Conservation (phyloP, 1,140 invertebrate genomes). For the Dendrolimus kikuchii region DNA sequence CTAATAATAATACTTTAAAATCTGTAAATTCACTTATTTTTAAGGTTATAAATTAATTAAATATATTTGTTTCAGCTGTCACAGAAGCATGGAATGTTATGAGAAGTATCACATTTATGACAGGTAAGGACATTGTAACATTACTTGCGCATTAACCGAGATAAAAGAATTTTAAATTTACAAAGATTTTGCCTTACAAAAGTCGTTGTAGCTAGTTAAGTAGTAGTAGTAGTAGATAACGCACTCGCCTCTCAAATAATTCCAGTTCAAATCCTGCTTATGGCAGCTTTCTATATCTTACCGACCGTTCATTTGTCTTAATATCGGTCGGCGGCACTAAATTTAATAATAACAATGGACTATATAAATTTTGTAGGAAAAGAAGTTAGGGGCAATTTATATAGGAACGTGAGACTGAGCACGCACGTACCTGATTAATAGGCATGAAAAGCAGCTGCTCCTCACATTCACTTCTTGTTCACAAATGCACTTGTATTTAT, state of each 20-base stretch:
- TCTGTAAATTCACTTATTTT: constrained; percentile 3
- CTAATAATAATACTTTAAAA: not conserved
- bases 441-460: too few relatives aligned
- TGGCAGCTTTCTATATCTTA: not conserved
- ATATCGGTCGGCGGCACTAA: not conserved
- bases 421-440: too few relatives aligned
- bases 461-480: too few relatives aligned
- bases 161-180: too few relatives aligned
- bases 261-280: not conserved
- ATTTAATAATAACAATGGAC: not conserved
- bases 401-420: too few relatives aligned
- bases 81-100: constrained; percentile 24
- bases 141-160: not conserved
- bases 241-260: not conserved
- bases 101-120: constrained; percentile 14
- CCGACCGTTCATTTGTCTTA: not conserved
- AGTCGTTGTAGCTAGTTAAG: not conserved
- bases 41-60: not conserved
- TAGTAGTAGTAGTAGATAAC: not conserved
- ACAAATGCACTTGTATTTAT: too few relatives aligned
- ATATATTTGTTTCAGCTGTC: constrained; percentile 21
- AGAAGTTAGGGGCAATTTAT: too few relatives aligned
- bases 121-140: constrained; percentile 15
- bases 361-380: too few relatives aligned
- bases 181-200: too few relatives aligned